Evolutionary conservation across 2,888 invertebrate species (phyloP).

Genomic region (Nudaria mundana): DNA sequence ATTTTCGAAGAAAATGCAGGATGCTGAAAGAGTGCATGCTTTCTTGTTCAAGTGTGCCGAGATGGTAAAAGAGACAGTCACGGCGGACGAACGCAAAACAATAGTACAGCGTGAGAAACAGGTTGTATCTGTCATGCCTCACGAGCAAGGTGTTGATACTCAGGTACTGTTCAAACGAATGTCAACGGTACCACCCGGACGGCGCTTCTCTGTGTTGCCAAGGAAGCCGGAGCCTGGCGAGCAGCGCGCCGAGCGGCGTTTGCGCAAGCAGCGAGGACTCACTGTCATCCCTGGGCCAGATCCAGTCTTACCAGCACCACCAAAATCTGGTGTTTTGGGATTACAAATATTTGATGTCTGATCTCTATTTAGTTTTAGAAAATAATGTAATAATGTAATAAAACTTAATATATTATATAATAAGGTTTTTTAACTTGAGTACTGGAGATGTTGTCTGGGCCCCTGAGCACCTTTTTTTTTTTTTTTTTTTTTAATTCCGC

Average conservation of each 20-base stretch:
- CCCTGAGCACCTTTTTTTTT: too few relatives aligned
- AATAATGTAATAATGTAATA: background rate
- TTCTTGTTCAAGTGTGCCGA: conserved; percentile 65
- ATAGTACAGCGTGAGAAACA: conserved; percentile 58
- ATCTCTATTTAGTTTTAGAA: conserved; percentile 11
- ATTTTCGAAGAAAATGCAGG: conserved; percentile 62
- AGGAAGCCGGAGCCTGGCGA: conserved; percentile 46
- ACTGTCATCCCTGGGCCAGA: conserved; percentile 64
- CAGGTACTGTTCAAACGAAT: conserved; percentile 67
- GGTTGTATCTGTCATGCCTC: conserved; percentile 59
- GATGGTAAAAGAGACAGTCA: conserved; percentile 55
- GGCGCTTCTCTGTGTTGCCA: conserved; percentile 64
- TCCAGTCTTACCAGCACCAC: conserved; percentile 50
- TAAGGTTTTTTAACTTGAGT: background rate
- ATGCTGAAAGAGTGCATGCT: conserved; percentile 64
- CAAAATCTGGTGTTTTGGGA: conserved; percentile 52
- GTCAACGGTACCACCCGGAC: conserved; percentile 61
- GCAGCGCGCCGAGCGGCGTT: conserved; percentile 48
- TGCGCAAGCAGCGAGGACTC: conserved; percentile 58
- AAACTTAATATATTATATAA: background rate
- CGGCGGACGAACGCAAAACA: conserved; percentile 65
- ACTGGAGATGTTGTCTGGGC: too few relatives aligned
- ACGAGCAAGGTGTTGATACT: conserved; percentile 52
- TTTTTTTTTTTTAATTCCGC: too few relatives aligned
- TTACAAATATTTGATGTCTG: conserved; percentile 65